These are phyloP conservation scores for Prosapia bicincta DNA, from an alignment of 2,888 invertebrate species.

Conservation along the genomic window DNA sequence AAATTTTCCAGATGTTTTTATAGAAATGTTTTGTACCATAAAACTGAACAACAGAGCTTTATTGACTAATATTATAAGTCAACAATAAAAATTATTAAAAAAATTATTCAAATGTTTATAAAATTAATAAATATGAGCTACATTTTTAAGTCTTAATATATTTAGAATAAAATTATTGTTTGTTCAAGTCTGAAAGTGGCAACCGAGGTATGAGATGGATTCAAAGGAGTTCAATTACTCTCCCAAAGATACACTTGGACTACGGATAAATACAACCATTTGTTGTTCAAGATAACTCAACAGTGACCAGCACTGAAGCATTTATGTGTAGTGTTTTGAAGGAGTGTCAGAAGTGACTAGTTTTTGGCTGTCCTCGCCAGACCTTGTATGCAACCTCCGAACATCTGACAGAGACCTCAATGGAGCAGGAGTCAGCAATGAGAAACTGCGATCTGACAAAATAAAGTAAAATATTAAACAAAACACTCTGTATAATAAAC, in stretches of 20 bases:
- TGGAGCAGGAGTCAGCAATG: conserved; percentile 52
- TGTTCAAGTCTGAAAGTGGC: too few relatives aligned
- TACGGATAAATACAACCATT: neutral
- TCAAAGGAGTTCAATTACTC: too few relatives aligned
- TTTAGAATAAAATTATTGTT: too few relatives aligned
- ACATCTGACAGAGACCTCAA: conserved; percentile 53
- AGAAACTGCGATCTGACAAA: conserved; percentile 44
- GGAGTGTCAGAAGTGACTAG: conserved; percentile 34
- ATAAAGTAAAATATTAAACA: neutral
- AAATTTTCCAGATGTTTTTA: too few relatives aligned
- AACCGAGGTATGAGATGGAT: neutral
- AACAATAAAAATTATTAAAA: too few relatives aligned
- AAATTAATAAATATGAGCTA: too few relatives aligned
- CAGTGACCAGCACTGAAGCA: conserved; percentile 3
- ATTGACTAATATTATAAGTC: too few relatives aligned
- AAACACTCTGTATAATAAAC: neutral
- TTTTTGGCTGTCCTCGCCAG: conserved; percentile 39
- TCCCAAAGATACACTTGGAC: too few relatives aligned
- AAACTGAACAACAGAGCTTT: too few relatives aligned
- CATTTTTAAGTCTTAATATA: too few relatives aligned
- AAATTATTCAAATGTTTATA: too few relatives aligned
- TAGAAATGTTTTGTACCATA: too few relatives aligned
- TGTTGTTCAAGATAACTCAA: neutral
- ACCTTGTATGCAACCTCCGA: conserved; percentile 45
- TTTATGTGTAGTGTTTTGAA: conserved; percentile 14